Conservation (phyloP, 2,113 vertebrate genomes). For the Malurus alboscapulatus region DNA sequence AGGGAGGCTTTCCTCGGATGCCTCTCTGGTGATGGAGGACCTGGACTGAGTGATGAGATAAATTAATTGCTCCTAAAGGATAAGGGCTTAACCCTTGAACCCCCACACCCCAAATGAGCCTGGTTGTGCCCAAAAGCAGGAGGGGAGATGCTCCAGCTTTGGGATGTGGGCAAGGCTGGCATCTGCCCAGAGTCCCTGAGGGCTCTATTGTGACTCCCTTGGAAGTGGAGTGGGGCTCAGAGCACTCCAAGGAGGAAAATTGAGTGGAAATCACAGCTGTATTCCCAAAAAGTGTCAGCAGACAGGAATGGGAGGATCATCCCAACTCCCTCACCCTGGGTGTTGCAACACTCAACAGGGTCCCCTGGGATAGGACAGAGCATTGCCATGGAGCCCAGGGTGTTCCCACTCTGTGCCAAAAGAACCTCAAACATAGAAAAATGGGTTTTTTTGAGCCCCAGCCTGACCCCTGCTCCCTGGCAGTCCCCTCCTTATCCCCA, state of each 20-base stretch:
- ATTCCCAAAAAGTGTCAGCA: not conserved
- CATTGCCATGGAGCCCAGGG: fast-evolving
- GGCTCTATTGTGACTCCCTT: not conserved
- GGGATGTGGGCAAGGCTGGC: not conserved
- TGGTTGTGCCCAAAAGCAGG: not conserved
- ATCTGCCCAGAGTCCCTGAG: fast-evolving
- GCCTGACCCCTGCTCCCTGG: not conserved
- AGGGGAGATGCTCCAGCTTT: not conserved
- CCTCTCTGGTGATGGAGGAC: not conserved
- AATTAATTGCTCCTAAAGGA: not conserved
- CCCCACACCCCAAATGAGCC: fast-evolving
- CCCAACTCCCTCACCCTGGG: fast-evolving
- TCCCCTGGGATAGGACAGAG: not conserved
- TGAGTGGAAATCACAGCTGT: not conserved
- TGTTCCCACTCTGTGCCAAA: not conserved
- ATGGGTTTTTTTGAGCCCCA: fast-evolving
- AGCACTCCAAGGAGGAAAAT: not conserved
- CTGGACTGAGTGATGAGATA: not conserved
- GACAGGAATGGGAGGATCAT: not conserved
- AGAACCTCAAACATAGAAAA: not conserved
- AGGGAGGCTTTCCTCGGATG: not conserved
- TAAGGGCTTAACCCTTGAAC: constrained; percentile 30
- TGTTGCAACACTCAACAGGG: no score
- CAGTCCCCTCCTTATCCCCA: not conserved
- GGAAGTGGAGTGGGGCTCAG: fast-evolving